Conservation (phyloP, 2,888 invertebrate species). For the Lepidonotus clava region DNA sequence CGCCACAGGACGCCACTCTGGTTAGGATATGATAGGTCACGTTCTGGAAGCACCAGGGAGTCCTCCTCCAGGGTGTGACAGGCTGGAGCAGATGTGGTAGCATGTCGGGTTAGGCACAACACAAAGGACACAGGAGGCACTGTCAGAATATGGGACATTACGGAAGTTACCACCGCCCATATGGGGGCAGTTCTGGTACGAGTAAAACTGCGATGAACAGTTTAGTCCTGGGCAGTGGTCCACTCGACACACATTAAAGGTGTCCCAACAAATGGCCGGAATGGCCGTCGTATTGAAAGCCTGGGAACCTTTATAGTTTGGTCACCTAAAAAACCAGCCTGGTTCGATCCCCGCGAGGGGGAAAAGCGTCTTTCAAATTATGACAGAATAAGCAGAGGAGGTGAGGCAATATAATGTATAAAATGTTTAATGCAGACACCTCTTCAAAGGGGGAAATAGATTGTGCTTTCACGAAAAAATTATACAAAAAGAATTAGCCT, state of each 20-base stretch:
- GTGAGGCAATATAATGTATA: not conserved
- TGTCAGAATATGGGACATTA: too few species aligned
- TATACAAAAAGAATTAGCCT: conserved; percentile 12
- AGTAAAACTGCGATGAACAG: too few species aligned
- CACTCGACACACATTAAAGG: not conserved
- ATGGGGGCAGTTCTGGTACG: too few species aligned
- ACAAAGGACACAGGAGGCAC: too few species aligned
- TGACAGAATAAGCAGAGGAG: not conserved
- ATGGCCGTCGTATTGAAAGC: not conserved
- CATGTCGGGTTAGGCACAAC: too few species aligned
- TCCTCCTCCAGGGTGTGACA: too few species aligned
- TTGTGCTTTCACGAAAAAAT: conserved; percentile 10
- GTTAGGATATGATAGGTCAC: too few species aligned
- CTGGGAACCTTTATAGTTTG: not conserved
- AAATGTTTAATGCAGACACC: not conserved
- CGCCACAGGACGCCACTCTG: too few species aligned
- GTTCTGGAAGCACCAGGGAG: too few species aligned
- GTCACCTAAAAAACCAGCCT: not conserved
- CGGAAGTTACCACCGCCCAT: too few species aligned
- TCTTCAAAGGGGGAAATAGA: not conserved
- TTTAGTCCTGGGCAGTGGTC: not conserved
- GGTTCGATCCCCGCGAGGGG: conserved; percentile 2
- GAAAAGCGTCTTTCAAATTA: conserved; percentile 35
- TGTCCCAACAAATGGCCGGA: not conserved
- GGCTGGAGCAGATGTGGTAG: too few species aligned